Evolutionary conservation across 2,113 vertebrate species (phyloP), one percentile per base, ranked within the genome.

Genomic region (Urocolius indicus): DNA sequence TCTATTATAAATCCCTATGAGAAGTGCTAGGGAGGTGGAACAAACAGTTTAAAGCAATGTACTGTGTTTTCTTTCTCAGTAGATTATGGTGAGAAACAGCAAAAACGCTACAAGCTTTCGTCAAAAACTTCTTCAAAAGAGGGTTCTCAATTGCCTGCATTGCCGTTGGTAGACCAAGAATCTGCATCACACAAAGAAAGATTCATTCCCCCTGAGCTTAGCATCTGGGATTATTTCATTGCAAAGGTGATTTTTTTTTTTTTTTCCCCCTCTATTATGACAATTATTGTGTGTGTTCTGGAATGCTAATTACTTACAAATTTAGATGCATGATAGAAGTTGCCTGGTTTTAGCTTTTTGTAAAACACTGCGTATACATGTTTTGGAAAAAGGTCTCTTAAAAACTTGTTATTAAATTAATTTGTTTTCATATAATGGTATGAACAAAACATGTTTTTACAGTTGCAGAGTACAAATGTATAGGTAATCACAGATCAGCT

Each of bases 151-250:
- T 93, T 68, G 14, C 85, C 98, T 74, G 58, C 92, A n/a, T 95
- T 98, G 96, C 71, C 98, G 14, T 92, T 97, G 54, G 93, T 97
- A 78, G 98, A 98, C 59, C 98, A 98, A 59, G 98, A 98, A 48
- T 97, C 97, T 62, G 94, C 98, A 12, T 91, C 93, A 94, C 98
- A 98, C 85, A 99, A 97, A 75, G 99, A 99, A 93, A 98, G 98
- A 61, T 99, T 99, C 90, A 98, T 99, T 63, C 99, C 99, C 48
- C 99, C 99, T 27, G 99, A 99, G 79, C 98, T 99, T 93, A 99
- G 99, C 96, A 99, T 99, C 97, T 99, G 99, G 99, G 99, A 99
- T 97, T 99, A 99, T 94, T 99, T 99, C 76, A 99, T 99, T 84
- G 98, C 99, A 69, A 99, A 99, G 99, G 99, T 99, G 98, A 92